A percentile compares a stretch with the other conserved stretches of the same genome.
Conservation (phyloP, 2,113 vertebrate species). For the Neofelis nebulosa region DNA sequence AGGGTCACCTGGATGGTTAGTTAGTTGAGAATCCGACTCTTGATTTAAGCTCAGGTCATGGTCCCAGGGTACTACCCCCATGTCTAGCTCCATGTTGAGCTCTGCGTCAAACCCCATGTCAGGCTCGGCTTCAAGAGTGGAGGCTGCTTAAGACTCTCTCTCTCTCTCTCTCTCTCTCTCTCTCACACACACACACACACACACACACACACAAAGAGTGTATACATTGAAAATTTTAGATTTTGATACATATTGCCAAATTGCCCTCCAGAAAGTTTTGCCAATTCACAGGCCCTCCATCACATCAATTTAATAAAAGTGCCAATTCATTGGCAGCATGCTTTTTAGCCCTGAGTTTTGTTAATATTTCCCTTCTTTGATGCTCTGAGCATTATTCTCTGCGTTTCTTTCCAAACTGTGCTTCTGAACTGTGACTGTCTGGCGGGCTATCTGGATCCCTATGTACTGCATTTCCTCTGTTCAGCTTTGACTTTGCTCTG, state of each 20-base stretch:
- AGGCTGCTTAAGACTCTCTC: too few relatives aligned
- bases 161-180: too few relatives aligned
- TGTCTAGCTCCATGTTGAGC: too few relatives aligned
- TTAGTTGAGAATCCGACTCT: too few relatives aligned
- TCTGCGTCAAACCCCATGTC: too few relatives aligned
- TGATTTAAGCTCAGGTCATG: too few relatives aligned
- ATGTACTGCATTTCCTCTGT: not conserved
- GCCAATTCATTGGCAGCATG: not conserved
- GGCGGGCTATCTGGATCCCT: not conserved
- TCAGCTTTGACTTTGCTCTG: not conserved
- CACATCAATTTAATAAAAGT: not conserved
- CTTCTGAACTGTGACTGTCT: not conserved
- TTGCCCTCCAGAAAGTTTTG: not conserved
- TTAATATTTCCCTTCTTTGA: constrained; percentile 36
- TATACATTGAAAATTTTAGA: not conserved
- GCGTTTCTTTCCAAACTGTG: constrained; percentile 20
- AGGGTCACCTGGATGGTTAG: too few relatives aligned
- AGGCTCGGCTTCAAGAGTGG: too few relatives aligned
- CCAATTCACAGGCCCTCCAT: not conserved
- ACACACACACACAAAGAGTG: not conserved
- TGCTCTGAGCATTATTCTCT: constrained; percentile 14
- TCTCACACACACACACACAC: too few relatives aligned
- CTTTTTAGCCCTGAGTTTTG: not conserved
- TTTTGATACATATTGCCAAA: not conserved
- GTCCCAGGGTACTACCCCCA: too few relatives aligned